Evolutionary conservation across 37 sponge, comb jelly and placozoan genomes (phyloP).

Genomic region (Cladorhizidae sp.): DNA sequence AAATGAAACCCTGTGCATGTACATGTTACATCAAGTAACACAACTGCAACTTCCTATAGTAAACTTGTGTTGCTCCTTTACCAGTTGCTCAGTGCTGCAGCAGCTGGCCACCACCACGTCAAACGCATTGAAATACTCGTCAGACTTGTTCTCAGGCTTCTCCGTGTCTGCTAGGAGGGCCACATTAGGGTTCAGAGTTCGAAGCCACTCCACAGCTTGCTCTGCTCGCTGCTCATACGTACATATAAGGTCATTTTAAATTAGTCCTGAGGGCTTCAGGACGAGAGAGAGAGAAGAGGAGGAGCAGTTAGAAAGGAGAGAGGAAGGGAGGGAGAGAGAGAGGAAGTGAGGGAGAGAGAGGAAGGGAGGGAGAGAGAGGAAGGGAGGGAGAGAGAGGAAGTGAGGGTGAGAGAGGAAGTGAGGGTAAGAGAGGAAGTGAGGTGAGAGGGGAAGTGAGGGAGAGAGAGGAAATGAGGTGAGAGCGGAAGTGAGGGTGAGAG

Average conservation of each 20-base stretch:
- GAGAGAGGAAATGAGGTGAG: too few relatives aligned
- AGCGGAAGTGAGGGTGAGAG: too few relatives aligned
- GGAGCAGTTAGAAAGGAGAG: too few relatives aligned
- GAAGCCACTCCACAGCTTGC: conserved; percentile 55
- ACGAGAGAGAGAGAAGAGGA: neutral
- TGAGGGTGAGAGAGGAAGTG: too few relatives aligned
- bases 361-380: neutral
- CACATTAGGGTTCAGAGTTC: conserved; percentile 85
- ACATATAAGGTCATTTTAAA: neutral
- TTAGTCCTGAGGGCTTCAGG: neutral
- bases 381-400: too few relatives aligned
- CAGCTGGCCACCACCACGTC: conserved; percentile 70
- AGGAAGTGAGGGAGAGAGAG: neutral
- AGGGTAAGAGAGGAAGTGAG: too few relatives aligned
- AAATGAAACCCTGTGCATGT: too few relatives aligned
- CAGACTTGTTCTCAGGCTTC: conserved; percentile 48
- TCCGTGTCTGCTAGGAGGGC: conserved; percentile 44
- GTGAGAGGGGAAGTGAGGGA: too few relatives aligned
- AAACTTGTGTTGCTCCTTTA: too few relatives aligned
- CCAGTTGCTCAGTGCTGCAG: conserved; percentile 36
- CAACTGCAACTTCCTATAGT: too few relatives aligned
- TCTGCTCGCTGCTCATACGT: conserved; percentile 52
- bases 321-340: too few relatives aligned
- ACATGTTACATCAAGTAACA: too few relatives aligned
- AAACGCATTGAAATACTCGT: conserved; percentile 73